phyloP scores from a whole-genome alignment of 2,888 invertebrate species.

The Stenodema calcarata region DNA sequence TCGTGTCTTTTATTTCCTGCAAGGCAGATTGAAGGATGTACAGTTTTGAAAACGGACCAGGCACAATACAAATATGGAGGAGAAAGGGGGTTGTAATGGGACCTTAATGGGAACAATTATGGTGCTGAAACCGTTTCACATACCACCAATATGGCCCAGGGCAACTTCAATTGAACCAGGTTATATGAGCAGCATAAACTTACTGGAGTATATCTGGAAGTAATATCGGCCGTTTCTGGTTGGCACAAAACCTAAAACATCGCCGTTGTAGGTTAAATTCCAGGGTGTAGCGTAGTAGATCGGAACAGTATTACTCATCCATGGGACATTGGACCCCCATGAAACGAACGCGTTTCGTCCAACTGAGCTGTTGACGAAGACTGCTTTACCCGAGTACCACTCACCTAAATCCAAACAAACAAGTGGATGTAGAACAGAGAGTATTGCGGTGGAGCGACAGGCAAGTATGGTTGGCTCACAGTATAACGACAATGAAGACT shows the following conservation, averaged over 20 bases:
- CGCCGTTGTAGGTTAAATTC: conserved; percentile 49
- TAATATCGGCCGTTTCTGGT: conserved; percentile 37
- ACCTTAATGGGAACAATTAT: no score
- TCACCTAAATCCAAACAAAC: conserved; percentile 13
- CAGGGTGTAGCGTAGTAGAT: conserved; percentile 40
- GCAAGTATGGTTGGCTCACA: no score
- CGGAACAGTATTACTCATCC: conserved; percentile 49
- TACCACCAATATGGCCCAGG: no score
- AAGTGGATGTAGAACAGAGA: neutral
- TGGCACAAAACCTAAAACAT: conserved; percentile 44
- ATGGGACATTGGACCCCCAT: conserved; percentile 47
- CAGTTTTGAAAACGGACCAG: neutral
- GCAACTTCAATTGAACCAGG: no score
- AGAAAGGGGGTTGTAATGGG: no score
- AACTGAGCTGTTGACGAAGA: conserved; percentile 31
- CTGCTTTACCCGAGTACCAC: conserved; percentile 40
- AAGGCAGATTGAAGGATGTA: neutral
- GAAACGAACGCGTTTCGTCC: conserved; percentile 41
- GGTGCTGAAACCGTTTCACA: no score
- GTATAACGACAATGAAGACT: no score
- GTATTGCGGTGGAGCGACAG: no score
- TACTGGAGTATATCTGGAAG: conserved; percentile 46
- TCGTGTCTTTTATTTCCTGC: conserved; percentile 41
- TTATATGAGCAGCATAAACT: no score
- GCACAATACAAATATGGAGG: no score